These are phyloP conservation scores for Hirudo medicinalis DNA, from an alignment of 1,140 invertebrate species.

Conservation along the genomic window DNA sequence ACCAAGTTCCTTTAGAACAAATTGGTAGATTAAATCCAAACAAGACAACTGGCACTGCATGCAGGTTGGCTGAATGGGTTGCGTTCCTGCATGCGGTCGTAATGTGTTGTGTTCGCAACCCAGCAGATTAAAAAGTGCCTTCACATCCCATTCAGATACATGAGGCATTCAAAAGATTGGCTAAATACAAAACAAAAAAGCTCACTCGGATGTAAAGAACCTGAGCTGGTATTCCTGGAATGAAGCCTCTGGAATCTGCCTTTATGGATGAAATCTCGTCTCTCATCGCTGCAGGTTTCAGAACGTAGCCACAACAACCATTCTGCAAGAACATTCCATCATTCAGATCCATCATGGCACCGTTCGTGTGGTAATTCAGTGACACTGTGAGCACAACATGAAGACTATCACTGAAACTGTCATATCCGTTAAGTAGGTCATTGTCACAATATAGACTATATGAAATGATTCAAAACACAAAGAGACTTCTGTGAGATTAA, in stretches of 20 bases:
- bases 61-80: no score
- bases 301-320: slow-evolving; percentile 53
- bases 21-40: no score
- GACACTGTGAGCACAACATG: slow-evolving; percentile 38
- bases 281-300: slow-evolving; percentile 50
- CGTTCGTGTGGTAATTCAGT: slow-evolving; percentile 49
- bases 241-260: slow-evolving; percentile 42
- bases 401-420: no score
- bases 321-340: slow-evolving; percentile 51
- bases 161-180: neutral
- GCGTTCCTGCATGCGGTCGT: no score
- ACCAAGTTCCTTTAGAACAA: no score
- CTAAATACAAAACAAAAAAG: neutral
- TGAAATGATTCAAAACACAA: neutral
- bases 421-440: neutral
- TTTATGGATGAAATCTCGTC: slow-evolving; percentile 44
- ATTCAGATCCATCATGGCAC: slow-evolving; percentile 47
- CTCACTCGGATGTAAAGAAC: slow-evolving; percentile 47
- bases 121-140: no score
- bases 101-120: no score
- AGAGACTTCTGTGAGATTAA: neutral
- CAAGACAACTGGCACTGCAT: no score
- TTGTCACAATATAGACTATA: neutral
- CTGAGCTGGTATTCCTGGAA: slow-evolving; percentile 48
- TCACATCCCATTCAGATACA: no score